A percentile compares a stretch with the other conserved stretches of the same genome.
These are phyloP conservation scores for Poecilobothrus nobilitatus DNA, from an alignment of 2,888 invertebrate species.

Conservation along the genomic window DNA sequence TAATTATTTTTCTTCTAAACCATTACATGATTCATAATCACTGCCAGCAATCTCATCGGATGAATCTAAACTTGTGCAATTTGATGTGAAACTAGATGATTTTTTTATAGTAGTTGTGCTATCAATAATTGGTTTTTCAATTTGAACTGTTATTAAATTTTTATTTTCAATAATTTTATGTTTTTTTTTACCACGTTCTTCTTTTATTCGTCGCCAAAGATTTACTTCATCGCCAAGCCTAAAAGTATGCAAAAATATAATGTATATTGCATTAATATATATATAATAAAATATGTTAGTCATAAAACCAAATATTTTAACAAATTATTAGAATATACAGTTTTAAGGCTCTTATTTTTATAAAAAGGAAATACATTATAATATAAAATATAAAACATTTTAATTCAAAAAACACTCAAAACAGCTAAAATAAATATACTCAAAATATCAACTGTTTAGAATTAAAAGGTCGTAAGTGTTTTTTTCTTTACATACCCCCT, in stretches of 20 bases:
- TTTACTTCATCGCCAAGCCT: slow-evolving; percentile 77
- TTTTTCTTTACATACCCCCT: no score
- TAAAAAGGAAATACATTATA: no score
- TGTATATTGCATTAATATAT: not conserved
- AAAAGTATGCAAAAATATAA: slow-evolving; percentile 26
- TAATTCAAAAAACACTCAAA: no score
- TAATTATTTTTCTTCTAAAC: slow-evolving; percentile 16
- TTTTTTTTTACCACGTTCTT: slow-evolving; percentile 26
- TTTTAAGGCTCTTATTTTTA: no score
- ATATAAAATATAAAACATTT: no score
- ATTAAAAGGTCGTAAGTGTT: no score
- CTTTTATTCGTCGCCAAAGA: slow-evolving; percentile 71
- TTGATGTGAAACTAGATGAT: slow-evolving; percentile 9
- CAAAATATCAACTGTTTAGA: no score
- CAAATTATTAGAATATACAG: no score
- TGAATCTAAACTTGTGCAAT: slow-evolving; percentile 21
- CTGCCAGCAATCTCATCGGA: slow-evolving; percentile 16
- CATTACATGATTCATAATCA: slow-evolving; percentile 21
- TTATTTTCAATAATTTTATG: not conserved
- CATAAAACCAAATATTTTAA: no score
- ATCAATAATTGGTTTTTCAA: not conserved
- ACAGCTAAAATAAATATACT: no score
- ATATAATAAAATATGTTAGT: no score
- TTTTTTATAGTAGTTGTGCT: not conserved
- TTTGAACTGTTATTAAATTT: not conserved